Percentiles rank a stretch among this genome's conserved stretches.
phyloP scores from a whole-genome alignment of 2,113 vertebrate genomes.

The Oplegnathus fasciatus region DNA sequence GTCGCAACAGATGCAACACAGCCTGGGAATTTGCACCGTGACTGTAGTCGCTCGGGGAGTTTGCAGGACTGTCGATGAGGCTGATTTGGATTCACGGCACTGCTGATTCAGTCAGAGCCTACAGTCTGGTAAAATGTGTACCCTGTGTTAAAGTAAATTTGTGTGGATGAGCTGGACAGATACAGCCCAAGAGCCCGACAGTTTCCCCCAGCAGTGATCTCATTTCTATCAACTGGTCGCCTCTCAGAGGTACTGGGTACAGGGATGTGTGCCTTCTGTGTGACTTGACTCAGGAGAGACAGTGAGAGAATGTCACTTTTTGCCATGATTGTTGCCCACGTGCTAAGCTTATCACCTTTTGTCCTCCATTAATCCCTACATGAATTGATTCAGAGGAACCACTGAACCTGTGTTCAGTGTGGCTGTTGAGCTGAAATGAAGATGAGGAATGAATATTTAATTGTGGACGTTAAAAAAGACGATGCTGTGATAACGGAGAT shows the following conservation, averaged over 20 bases:
- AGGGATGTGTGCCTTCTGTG: not conserved
- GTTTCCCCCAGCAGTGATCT: not conserved
- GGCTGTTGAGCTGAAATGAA: not conserved
- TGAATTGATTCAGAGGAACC: not conserved
- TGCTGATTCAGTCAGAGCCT: constrained; percentile 30
- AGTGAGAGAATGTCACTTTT: no score
- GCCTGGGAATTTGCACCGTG: constrained; percentile 30
- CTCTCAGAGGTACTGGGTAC: not conserved
- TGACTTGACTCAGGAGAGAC: not conserved
- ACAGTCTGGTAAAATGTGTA: constrained; percentile 19
- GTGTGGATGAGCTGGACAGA: not conserved
- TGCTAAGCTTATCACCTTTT: not conserved
- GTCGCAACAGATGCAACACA: constrained; percentile 30
- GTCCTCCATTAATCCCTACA: not conserved
- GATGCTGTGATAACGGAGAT: constrained; percentile 11
- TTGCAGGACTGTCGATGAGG: constrained; percentile 34
- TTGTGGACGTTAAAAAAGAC: not conserved
- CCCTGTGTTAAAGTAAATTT: constrained; percentile 35
- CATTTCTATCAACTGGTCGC: constrained; percentile 11
- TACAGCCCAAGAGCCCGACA: not conserved
- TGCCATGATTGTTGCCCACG: not conserved
- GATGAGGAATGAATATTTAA: constrained; percentile 23
- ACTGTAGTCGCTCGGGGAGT: constrained; percentile 23
- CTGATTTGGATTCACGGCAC: constrained; percentile 30
- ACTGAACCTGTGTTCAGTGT: not conserved